A percentile compares a stretch with the other conserved stretches of the same genome.
phyloP scores from a whole-genome alignment of 1,140 invertebrate genomes.

The Bicyclus anynana region DNA sequence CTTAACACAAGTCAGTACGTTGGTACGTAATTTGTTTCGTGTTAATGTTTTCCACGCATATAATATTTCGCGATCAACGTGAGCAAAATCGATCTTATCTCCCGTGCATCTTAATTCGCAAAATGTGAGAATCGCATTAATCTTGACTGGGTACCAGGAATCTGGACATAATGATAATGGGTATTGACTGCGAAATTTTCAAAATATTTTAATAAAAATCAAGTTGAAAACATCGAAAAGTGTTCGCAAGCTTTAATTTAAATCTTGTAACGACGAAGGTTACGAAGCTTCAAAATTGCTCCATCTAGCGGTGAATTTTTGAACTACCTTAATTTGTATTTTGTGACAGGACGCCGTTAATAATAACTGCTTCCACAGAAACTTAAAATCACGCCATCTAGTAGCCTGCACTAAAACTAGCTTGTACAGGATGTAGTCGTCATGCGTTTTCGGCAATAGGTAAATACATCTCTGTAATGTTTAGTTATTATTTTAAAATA shows the following conservation, averaged over 20 bases:
- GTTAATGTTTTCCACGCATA: slow-evolving; percentile 53
- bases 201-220: slow-evolving; percentile 21
- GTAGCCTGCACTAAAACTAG: too few relatives aligned
- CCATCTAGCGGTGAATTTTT: too few relatives aligned
- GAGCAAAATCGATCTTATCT: slow-evolving; percentile 55
- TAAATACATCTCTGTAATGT: too few relatives aligned
- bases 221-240: background rate
- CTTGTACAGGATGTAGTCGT: too few relatives aligned
- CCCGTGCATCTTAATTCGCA: slow-evolving; percentile 44
- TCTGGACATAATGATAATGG: slow-evolving; percentile 37
- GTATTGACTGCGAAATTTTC: slow-evolving; percentile 35
- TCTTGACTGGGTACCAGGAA: slow-evolving; percentile 47
- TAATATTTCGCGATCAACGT: slow-evolving; percentile 57
- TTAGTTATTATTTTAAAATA: too few relatives aligned
- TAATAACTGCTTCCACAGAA: too few relatives aligned
- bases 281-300: too few relatives aligned
- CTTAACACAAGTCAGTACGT: slow-evolving; percentile 2
- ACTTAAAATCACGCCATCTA: too few relatives aligned
- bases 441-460: too few relatives aligned
- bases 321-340: too few relatives aligned
- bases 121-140: slow-evolving; percentile 46
- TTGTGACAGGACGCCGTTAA: too few relatives aligned
- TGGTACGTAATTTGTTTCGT: slow-evolving; percentile 17
- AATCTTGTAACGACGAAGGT: background rate
- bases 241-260: background rate